Percentiles rank a stretch among this genome's conserved stretches.
These are phyloP conservation scores for Perdix hodgsoniae DNA, from an alignment of 2,797 vertebrate genomes.

Conservation along the genomic window DNA sequence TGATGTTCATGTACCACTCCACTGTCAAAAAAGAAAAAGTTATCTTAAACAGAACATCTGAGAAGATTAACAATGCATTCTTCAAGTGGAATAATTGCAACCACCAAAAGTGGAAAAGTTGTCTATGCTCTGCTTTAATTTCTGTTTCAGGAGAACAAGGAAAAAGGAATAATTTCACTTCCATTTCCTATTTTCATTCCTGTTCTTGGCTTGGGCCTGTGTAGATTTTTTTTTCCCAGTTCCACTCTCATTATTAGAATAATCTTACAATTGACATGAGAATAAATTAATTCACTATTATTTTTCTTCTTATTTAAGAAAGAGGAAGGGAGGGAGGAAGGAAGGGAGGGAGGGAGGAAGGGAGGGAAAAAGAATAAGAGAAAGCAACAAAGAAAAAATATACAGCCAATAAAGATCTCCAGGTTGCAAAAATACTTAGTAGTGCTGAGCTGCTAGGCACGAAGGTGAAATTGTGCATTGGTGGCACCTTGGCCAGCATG, in stretches of 20 bases:
- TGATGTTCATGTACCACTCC: not conserved
- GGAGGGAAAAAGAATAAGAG: no score
- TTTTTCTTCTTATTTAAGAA: conserved; percentile 32
- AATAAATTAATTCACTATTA: conserved; percentile 18
- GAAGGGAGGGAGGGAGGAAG: no score
- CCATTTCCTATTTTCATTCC: conserved; percentile 16
- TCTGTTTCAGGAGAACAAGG: not conserved
- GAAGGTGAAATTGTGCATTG: not conserved
- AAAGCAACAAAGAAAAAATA: not conserved
- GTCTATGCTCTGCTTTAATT: not conserved
- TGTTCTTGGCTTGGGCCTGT: not conserved
- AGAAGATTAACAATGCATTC: not conserved
- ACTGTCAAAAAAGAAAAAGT: rapidly evolving
- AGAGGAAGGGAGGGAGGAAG: not conserved
- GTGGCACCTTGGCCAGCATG: not conserved
- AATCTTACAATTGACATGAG: not conserved
- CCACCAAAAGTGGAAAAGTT: not conserved
- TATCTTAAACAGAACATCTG: not conserved
- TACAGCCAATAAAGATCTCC: not conserved
- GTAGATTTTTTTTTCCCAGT: not conserved
- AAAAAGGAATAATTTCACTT: not conserved
- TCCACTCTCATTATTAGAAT: not conserved
- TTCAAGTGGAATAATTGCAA: not conserved
- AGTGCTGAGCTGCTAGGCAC: not conserved
- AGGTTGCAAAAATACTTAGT: not conserved